Evolutionary conservation across 2,113 vertebrate species (phyloP), one percentile per base, ranked within the genome.

Genomic region (Zootoca vivipara): DNA sequence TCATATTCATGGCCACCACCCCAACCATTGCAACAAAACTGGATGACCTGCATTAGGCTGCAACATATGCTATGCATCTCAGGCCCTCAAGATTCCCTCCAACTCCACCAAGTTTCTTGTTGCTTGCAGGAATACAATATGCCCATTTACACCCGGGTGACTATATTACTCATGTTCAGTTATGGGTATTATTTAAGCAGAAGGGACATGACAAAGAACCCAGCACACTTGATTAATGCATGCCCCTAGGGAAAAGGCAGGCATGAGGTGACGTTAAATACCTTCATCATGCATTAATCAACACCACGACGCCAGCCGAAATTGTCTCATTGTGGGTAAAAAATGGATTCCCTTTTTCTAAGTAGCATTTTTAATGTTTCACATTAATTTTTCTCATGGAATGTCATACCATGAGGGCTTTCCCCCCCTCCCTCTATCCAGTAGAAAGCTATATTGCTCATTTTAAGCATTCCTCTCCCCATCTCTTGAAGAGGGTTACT

Each of bases 171-270:
- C 91, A 93, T 88, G 93, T 95, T 93, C 94, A 90, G 93, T 91
- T 94, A 89, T 93, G 96, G 93, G 94, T 96, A 96, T 96, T 96
- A 96, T 95, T 96, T 95, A 96, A 96, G 91, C 86, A 95, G 93
- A 62, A 93, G 90, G 89, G 94, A 96, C 86, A 94, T 96, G 91
- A 94, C 85, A 95, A 95, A 96, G 89, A 94, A 92, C 94, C 91
- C 93, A 89, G 91, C 92, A 94, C 93, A 28, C 28, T 87, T 96
- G 96, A 97, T 95, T 96, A 96, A 97, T 96, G 92, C 84, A 65
- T 80, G 91, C 91, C 94, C 95, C 93, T 75, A 62, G 87, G 91
- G 92, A 86, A 91, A 18, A 89, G 90, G 90, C 87, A 92, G 92
- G 92, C 92, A 94, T 94, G 74, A 91, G 89, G 88, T 91, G 84